Evolutionary conservation across 2,888 invertebrate species (phyloP).

Genomic region (Caenorhabditis uteleia): DNA sequence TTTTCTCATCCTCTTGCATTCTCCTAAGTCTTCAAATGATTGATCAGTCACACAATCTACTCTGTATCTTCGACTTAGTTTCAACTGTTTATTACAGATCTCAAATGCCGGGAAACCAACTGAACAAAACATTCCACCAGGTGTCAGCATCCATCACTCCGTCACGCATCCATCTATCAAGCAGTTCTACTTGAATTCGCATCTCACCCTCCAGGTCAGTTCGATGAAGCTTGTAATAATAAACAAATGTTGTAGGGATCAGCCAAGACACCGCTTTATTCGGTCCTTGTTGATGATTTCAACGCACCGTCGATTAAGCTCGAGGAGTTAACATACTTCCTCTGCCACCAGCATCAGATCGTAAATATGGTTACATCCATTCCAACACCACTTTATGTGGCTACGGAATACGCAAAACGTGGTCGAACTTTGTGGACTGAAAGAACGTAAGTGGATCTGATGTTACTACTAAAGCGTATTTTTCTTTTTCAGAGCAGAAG

Average conservation of each 20-base stretch:
- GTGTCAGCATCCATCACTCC: slow-evolving; percentile 56
- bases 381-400: slow-evolving; percentile 63
- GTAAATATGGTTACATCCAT: slow-evolving; percentile 52
- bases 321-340: slow-evolving; percentile 52
- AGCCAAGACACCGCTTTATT: slow-evolving; percentile 62
- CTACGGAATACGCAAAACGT: slow-evolving; percentile 59
- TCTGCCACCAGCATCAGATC: slow-evolving; percentile 63
- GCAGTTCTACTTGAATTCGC: slow-evolving; percentile 63
- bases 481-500: too few relatives aligned
- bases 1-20: too few relatives aligned
- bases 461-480: too few relatives aligned
- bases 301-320: slow-evolving; percentile 47
- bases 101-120: too few relatives aligned
- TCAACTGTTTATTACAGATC: too few relatives aligned
- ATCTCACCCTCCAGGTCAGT: slow-evolving; percentile 61
- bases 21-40: too few relatives aligned
- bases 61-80: too few relatives aligned
- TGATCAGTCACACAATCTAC: too few relatives aligned
- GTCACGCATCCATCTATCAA: slow-evolving; percentile 52
- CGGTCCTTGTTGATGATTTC: slow-evolving; percentile 56
- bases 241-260: slow-evolving; percentile 57
- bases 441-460: slow-evolving; percentile 21
- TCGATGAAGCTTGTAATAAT: not conserved
- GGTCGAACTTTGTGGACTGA: slow-evolving; percentile 40
- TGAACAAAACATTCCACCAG: slow-evolving; percentile 57